These are phyloP conservation scores for Diplolepis rosae DNA, from an alignment of 2,888 invertebrate genomes.

Conservation along the genomic window DNA sequence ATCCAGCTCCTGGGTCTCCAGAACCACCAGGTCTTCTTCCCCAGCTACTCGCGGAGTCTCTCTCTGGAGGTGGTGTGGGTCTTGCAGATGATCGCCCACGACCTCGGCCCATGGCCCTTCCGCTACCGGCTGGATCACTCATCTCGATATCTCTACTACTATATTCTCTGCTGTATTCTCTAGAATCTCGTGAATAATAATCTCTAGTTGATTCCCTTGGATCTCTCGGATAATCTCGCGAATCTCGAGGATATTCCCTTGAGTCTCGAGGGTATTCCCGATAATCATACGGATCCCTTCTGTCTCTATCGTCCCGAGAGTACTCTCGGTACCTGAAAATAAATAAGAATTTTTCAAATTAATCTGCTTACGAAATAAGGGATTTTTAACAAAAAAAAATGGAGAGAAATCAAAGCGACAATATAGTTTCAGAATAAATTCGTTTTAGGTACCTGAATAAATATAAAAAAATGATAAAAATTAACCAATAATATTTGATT, in stretches of 20 bases:
- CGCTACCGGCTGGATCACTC: not conserved
- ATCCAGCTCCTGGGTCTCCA: not conserved
- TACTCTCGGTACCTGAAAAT: not conserved
- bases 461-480: no score
- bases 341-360: not conserved
- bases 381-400: no score
- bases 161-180: not conserved
- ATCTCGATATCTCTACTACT: not conserved
- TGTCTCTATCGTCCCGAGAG: not conserved
- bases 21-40: not conserved
- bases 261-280: slow-evolving; percentile 1
- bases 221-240: not conserved
- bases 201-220: not conserved
- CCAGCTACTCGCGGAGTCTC: not conserved
- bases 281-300: not conserved
- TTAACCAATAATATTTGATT: no score
- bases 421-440: no score
- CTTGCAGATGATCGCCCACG: not conserved
- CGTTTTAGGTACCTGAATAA: no score
- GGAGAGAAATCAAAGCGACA: no score
- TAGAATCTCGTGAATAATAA: not conserved
- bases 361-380: not conserved
- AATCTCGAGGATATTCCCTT: not conserved
- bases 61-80: not conserved
- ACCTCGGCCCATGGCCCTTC: slow-evolving; percentile 9